Conservation (phyloP, 1,140 invertebrate genomes). For the Leptopilina clavipes region DNA sequence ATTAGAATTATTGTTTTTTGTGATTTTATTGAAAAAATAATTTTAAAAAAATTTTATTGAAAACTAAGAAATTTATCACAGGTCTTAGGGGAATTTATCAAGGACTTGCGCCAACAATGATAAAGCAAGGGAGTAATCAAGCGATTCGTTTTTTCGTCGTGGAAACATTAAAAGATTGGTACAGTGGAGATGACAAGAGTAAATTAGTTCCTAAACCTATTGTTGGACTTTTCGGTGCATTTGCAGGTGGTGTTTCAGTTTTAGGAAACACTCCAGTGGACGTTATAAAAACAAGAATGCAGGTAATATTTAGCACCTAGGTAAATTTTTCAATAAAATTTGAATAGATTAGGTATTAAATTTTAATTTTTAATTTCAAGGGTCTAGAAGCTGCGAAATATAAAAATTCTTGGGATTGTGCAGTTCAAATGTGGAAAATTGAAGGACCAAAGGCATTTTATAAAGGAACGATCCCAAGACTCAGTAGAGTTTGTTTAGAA, state of each 20-base stretch:
- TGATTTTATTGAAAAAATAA: too few relatives aligned
- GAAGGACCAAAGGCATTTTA: conserved; percentile 97
- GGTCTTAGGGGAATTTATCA: conserved; percentile 95
- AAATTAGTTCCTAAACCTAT: conserved; percentile 90
- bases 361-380: conserved; percentile 64
- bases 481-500: conserved; percentile 97
- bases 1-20: background rate
- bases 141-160: conserved; percentile 98
- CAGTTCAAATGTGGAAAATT: conserved; percentile 91
- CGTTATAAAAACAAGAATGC: conserved; percentile 99
- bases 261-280: conserved; percentile 99
- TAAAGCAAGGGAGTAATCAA: conserved; percentile 99
- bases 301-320: conserved; percentile 74
- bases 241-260: conserved; percentile 95
- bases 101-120: conserved; percentile 94
- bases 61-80: conserved; percentile 60
- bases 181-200: conserved; percentile 88
- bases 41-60: too few relatives aligned
- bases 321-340: too few relatives aligned
- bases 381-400: conserved; percentile 97
- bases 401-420: conserved; percentile 95
- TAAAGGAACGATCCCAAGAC: conserved; percentile 97
- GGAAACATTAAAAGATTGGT: conserved; percentile 96
- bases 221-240: conserved; percentile 91
- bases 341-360: too few relatives aligned